phyloP scores from a whole-genome alignment of 1,140 invertebrate species.

The Procambarus virginalis region DNA sequence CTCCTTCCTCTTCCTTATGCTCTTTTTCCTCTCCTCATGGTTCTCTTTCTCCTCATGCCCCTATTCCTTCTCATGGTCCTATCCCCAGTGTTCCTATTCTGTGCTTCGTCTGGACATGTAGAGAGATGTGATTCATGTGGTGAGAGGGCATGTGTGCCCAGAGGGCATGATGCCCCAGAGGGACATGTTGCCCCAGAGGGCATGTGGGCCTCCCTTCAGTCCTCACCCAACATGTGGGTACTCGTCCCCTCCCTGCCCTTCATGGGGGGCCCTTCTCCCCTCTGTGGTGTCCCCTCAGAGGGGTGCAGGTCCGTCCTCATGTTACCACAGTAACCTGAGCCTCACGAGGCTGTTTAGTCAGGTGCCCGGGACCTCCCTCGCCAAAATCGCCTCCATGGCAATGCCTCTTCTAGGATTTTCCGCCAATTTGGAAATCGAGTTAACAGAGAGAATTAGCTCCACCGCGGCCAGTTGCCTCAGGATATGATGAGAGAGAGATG shows the following conservation, averaged over 20 bases:
- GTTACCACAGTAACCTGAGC: constrained; percentile 42
- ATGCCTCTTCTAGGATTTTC: constrained; percentile 28
- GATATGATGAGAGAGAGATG: no score
- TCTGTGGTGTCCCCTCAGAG: constrained; percentile 49
- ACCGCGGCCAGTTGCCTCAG: no score
- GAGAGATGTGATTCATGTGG: no score
- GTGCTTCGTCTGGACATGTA: no score
- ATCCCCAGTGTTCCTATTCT: no score
- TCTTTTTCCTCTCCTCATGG: constrained; percentile 4
- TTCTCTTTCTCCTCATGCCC: not conserved
- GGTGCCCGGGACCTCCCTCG: constrained; percentile 45
- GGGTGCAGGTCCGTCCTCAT: constrained; percentile 38
- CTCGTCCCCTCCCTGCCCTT: not conserved
- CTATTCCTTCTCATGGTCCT: not conserved
- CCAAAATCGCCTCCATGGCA: constrained; percentile 45
- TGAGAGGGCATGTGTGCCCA: no score
- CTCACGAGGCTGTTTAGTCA: constrained; percentile 42
- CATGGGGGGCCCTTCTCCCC: not conserved
- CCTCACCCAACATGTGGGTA: not conserved
- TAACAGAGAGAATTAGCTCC: not conserved
- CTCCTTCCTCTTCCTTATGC: not conserved
- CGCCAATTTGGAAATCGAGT: constrained; percentile 7
- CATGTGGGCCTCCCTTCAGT: not conserved
- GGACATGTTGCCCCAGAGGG: no score
- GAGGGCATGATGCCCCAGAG: no score